Evolutionary conservation across 2,888 invertebrate genomes (phyloP), one percentile per base, ranked within the genome.

Genomic region (Autographa pulchrina): DNA sequence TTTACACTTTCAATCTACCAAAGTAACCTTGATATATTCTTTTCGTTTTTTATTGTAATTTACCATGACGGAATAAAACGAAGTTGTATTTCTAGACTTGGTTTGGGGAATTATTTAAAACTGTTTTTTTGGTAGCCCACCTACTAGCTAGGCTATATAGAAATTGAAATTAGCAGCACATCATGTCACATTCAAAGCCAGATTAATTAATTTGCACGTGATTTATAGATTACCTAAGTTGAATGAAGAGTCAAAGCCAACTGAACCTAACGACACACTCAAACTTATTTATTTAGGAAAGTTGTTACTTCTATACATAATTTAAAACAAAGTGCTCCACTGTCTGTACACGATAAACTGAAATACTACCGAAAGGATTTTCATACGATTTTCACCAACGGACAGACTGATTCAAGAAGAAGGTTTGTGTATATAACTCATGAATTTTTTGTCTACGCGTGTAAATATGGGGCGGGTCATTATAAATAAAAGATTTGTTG

Each of bases 401-500:
- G 3, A 25, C 3, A 2, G 25, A 25, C 1, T 25, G 25, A n/a
- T n/a, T n/a, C n/a, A n/a, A n/a, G 25, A 25, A 3, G 25, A 25
- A 25, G 25, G 25, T 25, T 25, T 25, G 25, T 25, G 25, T 25
- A 3, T 25, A 25, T 25, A 25, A 25, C 3, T 25, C 25, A 25
- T 25, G 1, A 25, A 25, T 25, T 1, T 25, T 1, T 25, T 25
- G 25, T 25, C 25, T 25, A 25, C 25, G 25, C 25, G 25, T 25
- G 25, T 25, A 25, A 25, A 25, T 1, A 25, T 25, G 25, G 25
- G 25, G 25, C 25, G 25, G 25, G 25, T 25, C 25, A 2, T 2
- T n/a, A 20, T 63, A 41, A 65, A 63, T 0, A 78, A 84, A 62
- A 65, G 66, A 80, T 74, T 32, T 58, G 13, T 68, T 32, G 4